These are phyloP conservation scores for Brachirus orientalis DNA, from an alignment of 2,113 vertebrate genomes.

Conservation along the genomic window DNA sequence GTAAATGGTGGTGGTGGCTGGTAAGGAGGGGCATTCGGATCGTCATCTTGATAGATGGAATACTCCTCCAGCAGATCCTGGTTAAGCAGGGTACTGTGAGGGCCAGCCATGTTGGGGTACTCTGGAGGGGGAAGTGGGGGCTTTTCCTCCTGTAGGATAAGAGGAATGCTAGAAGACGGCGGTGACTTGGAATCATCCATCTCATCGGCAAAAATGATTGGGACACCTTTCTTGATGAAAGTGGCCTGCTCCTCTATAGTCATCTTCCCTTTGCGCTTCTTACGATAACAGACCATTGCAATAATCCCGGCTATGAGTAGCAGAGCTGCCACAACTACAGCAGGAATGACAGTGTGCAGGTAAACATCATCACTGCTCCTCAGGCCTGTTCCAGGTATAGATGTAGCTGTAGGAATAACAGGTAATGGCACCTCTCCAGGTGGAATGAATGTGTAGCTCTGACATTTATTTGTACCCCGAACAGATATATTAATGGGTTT, in stretches of 20 bases:
- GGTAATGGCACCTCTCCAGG: constrained; percentile 71
- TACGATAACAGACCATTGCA: constrained; percentile 97
- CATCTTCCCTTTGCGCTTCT: constrained; percentile 95
- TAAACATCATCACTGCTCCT: constrained; percentile 92
- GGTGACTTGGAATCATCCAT: constrained; percentile 96
- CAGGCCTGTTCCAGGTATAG: constrained; percentile 85
- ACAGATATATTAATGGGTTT: constrained; percentile 86
- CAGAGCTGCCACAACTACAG: constrained; percentile 93
- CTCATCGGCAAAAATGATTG: constrained; percentile 97
- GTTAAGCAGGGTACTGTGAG: constrained; percentile 91
- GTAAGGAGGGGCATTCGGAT: constrained; percentile 94
- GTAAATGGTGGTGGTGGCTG: constrained; percentile 96
- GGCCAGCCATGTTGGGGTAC: constrained; percentile 92
- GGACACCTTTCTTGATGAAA: constrained; percentile 97
- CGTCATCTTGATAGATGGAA: constrained; percentile 91
- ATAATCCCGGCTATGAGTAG: constrained; percentile 94
- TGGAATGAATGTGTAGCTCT: constrained; percentile 87
- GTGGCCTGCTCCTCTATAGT: constrained; percentile 97
- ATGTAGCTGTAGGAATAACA: constrained; percentile 68
- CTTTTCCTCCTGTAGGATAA: constrained; percentile 97
- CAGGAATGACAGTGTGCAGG: constrained; percentile 94
- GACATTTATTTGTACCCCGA: constrained; percentile 88
- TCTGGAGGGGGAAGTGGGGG: constrained; percentile 93
- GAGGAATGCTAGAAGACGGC: constrained; percentile 94
- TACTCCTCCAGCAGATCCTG: constrained; percentile 94